These are phyloP conservation scores for Rafetus swinhoei DNA, from an alignment of 2,113 vertebrate species.

Conservation along the genomic window DNA sequence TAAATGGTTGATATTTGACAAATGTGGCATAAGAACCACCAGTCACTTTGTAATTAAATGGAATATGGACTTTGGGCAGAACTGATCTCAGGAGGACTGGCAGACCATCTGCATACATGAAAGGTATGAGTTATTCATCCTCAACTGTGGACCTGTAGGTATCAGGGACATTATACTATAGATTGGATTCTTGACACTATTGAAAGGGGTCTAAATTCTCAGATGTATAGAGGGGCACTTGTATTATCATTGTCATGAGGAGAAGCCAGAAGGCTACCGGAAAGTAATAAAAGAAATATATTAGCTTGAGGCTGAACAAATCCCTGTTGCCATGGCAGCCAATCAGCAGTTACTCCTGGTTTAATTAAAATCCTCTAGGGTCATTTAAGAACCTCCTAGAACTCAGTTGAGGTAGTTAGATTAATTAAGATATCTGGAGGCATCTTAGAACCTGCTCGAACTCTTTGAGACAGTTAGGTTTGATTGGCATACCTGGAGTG, in stretches of 20 bases:
- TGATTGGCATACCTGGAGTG: too few species aligned
- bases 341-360: too few species aligned
- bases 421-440: too few species aligned
- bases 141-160: background rate
- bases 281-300: too few species aligned
- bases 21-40: background rate
- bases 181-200: background rate
- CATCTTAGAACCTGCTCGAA: too few species aligned
- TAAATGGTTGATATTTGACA: background rate
- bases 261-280: too few species aligned
- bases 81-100: slow-evolving; percentile 16
- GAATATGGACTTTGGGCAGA: background rate
- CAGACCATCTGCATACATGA: background rate
- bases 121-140: background rate
- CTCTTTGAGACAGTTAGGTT: too few species aligned
- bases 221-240: background rate
- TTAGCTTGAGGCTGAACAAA: too few species aligned
- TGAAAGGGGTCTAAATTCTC: background rate
- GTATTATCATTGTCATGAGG: background rate
- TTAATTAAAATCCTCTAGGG: too few species aligned
- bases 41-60: slow-evolving; percentile 29
- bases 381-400: too few species aligned
- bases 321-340: too few species aligned
- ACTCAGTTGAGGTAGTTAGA: too few species aligned
- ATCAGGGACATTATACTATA: background rate